Conservation (phyloP, 1,140 invertebrate species). For the Monochamus saltuarius region DNA sequence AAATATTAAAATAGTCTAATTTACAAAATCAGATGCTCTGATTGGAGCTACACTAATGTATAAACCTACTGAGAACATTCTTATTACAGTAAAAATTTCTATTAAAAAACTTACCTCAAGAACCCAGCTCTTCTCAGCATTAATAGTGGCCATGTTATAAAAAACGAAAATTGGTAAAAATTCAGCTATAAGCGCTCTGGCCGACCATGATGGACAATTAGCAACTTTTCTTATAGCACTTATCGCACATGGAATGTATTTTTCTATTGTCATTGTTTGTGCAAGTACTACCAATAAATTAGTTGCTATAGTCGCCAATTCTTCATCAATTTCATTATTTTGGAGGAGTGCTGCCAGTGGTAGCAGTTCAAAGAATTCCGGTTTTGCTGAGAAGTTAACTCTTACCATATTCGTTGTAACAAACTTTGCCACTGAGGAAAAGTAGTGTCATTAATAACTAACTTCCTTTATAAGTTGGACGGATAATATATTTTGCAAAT, state of each 20-base stretch:
- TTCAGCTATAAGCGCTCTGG: slow-evolving; percentile 67
- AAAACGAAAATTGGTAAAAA: slow-evolving; percentile 83
- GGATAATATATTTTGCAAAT: too few relatives aligned
- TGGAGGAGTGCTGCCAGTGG: slow-evolving; percentile 72
- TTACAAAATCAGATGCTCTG: too few relatives aligned
- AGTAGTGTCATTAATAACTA: too few relatives aligned
- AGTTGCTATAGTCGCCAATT: slow-evolving; percentile 69
- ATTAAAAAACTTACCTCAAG: slow-evolving; percentile 47
- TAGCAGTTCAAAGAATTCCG: slow-evolving; percentile 64
- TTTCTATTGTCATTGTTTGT: slow-evolving; percentile 56
- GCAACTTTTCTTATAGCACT: slow-evolving; percentile 55
- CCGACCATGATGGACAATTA: slow-evolving; percentile 73
- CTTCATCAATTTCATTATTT: slow-evolving; percentile 77
- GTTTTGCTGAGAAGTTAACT: slow-evolving; percentile 54
- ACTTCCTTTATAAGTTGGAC: too few relatives aligned
- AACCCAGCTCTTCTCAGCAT: slow-evolving; percentile 60
- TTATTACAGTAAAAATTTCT: too few relatives aligned
- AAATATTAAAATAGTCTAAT: too few relatives aligned
- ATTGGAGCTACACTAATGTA: too few relatives aligned
- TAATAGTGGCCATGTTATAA: slow-evolving; percentile 76
- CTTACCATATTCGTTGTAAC: slow-evolving; percentile 55
- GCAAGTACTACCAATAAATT: slow-evolving; percentile 67
- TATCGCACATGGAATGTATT: slow-evolving; percentile 58
- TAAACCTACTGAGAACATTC: too few relatives aligned
- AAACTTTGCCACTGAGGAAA: slow-evolving; percentile 61